Evolutionary conservation across 2,888 invertebrate species (phyloP).

Genomic region (Miltochrista miniata): DNA sequence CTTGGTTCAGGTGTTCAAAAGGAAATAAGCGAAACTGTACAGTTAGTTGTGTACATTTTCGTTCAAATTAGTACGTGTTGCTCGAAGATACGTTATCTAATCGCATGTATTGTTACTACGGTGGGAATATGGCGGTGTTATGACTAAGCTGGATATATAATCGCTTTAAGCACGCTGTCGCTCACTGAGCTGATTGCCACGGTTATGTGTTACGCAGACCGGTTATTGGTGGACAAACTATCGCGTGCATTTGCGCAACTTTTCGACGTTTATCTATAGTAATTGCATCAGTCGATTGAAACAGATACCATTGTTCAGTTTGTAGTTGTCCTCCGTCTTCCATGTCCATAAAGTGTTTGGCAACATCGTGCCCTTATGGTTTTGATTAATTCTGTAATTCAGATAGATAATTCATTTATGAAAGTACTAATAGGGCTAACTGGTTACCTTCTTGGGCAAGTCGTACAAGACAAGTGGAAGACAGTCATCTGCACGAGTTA

Average conservation of each 20-base stretch:
- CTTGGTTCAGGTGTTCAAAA: conserved; percentile 10
- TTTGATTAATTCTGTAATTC: too few relatives aligned
- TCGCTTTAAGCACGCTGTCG: conserved; percentile 75
- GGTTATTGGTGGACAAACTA: conserved; percentile 68
- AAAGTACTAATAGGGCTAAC: too few relatives aligned
- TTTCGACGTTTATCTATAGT: conserved; percentile 3
- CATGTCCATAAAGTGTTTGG: too few relatives aligned
- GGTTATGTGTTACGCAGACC: conserved; percentile 59
- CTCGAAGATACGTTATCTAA: conserved; percentile 66
- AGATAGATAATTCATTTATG: too few relatives aligned
- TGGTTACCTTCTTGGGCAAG: too few relatives aligned
- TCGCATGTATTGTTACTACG: conserved; percentile 60
- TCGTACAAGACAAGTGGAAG: too few relatives aligned
- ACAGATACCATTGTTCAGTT: conserved; percentile 60
- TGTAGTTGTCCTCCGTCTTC: conserved; percentile 23
- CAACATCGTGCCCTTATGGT: too few relatives aligned
- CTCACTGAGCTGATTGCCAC: conserved; percentile 74
- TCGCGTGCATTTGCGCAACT: conserved; percentile 27
- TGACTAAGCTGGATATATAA: conserved; percentile 69
- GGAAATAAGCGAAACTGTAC: conserved; percentile 23
- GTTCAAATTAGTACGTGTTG: conserved; percentile 35
- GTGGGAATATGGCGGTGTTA: conserved; percentile 50
- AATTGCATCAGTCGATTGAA: conserved; percentile 67
- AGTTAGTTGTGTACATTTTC: conserved; percentile 50
- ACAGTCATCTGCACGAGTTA: too few relatives aligned